Conservation (phyloP, 2,113 vertebrate genomes). For the Cephalopterus ornatus region DNA sequence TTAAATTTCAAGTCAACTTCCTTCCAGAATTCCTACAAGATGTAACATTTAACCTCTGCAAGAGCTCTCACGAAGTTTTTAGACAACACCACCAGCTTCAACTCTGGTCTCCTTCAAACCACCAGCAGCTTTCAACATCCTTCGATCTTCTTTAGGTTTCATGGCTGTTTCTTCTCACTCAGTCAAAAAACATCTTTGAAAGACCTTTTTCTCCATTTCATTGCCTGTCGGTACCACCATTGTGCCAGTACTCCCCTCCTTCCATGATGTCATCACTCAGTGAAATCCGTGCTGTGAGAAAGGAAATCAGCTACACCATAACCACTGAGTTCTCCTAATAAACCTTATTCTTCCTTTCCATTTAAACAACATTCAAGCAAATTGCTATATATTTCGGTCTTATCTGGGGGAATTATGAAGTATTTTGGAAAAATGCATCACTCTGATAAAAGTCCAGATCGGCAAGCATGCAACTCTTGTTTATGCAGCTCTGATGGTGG, state of each 20-base stretch:
- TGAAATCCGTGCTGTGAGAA: background rate
- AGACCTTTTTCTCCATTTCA: background rate
- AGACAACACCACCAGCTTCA: background rate
- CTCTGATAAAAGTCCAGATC: background rate
- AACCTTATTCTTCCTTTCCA: background rate
- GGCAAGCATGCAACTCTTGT: background rate
- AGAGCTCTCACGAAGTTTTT: rapidly evolving
- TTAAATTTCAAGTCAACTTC: background rate
- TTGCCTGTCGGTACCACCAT: rapidly evolving
- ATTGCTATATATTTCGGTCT: background rate
- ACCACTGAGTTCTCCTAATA: background rate
- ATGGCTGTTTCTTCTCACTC: background rate
- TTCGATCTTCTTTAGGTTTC: background rate
- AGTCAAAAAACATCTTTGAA: background rate
- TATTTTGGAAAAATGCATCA: background rate
- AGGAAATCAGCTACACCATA: background rate
- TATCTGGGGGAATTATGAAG: background rate
- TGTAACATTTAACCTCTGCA: background rate
- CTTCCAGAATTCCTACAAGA: background rate
- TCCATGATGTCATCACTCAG: rapidly evolving
- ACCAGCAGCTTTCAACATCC: background rate
- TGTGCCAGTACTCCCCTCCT: background rate
- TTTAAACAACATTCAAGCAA: background rate
- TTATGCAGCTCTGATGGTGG: background rate
- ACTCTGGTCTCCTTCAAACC: background rate